These are phyloP conservation scores for Pseudobourletiella spinata DNA, from an alignment of 1,140 invertebrate species.

Conservation along the genomic window DNA sequence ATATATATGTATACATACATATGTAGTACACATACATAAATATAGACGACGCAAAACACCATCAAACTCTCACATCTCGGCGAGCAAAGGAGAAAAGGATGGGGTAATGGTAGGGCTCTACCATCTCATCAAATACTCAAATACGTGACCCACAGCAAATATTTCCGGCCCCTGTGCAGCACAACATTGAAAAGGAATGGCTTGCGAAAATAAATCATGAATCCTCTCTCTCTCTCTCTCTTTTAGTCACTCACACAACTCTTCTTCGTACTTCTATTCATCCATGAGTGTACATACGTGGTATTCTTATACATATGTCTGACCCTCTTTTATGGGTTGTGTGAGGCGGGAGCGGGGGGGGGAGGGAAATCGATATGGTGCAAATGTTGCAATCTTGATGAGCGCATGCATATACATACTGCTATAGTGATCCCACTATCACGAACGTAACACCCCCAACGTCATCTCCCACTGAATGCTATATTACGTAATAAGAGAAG, in stretches of 20 bases:
- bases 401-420: too few species aligned
- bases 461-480: too few species aligned
- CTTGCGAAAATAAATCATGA: constrained; percentile 3
- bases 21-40: too few species aligned
- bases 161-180: neutral
- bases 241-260: neutral
- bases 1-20: too few species aligned
- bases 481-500: too few species aligned
- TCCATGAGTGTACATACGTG: neutral
- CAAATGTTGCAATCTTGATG: neutral
- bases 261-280: neutral
- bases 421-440: too few species aligned
- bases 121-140: neutral
- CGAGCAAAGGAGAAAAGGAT: neutral
- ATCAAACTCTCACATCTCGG: too few species aligned
- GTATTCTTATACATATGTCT: too few species aligned
- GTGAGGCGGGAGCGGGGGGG: neutral
- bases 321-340: too few species aligned
- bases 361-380: neutral
- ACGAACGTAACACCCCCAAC: too few species aligned
- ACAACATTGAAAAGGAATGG: neutral
- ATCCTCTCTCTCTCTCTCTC: neutral
- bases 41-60: too few species aligned
- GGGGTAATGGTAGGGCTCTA: neutral
- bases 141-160: neutral